These are phyloP conservation scores for Pseudochaenichthys georgianus DNA, from an alignment of 2,797 vertebrate genomes.

Conservation along the genomic window DNA sequence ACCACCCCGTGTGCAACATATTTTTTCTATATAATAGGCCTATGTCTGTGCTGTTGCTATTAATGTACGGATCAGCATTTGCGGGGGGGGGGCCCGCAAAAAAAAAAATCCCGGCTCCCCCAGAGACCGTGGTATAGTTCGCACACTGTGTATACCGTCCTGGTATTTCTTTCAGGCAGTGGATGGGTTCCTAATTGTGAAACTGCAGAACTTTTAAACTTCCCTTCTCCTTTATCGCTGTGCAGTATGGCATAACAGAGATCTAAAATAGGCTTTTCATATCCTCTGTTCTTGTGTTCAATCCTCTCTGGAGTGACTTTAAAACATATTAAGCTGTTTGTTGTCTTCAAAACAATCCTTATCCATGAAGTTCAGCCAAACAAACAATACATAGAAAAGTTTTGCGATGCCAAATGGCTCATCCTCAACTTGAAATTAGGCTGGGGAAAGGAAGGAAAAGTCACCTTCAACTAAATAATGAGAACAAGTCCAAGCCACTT, in stretches of 20 bases:
- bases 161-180: slow-evolving; percentile 43
- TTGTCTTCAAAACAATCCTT: slow-evolving; percentile 41
- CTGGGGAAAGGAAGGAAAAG: slow-evolving; percentile 22
- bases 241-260: slow-evolving; percentile 39
- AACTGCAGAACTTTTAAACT: slow-evolving; percentile 58
- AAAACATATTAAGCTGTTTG: slow-evolving; percentile 63
- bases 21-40: no score
- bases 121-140: no score
- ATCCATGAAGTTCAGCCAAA: slow-evolving; percentile 52
- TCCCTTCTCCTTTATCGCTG: slow-evolving; percentile 20
- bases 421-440: slow-evolving; percentile 39
- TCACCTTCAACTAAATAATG: slow-evolving; percentile 48
- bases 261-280: slow-evolving; percentile 47
- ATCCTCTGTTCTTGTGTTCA: slow-evolving; percentile 37
- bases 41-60: no score
- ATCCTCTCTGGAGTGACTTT: slow-evolving; percentile 58
- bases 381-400: slow-evolving; percentile 43
- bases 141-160: slow-evolving; percentile 29
- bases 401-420: slow-evolving; percentile 61
- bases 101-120: no score
- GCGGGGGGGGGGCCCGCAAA: no score
- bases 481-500: slow-evolving; percentile 20
- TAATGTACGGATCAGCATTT: no score
- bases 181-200: slow-evolving; percentile 46
- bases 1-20: no score